Evolutionary conservation across 2,113 vertebrate genomes (phyloP), one percentile per base, ranked within the genome.

Genomic region (Strigops habroptila): DNA sequence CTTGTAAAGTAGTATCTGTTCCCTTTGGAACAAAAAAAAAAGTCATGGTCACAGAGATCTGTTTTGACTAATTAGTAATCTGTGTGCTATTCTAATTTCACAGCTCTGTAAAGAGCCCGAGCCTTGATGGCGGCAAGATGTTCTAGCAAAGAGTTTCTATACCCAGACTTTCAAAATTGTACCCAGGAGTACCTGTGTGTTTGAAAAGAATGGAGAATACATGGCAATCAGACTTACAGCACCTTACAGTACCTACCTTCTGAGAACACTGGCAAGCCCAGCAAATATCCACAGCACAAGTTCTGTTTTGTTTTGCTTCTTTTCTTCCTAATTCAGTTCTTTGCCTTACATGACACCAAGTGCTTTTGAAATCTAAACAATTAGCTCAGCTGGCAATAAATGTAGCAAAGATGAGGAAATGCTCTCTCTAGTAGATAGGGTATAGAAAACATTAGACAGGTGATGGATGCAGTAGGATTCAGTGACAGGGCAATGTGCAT

Each of bases 41-140:
- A 30, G 13, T 18, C 28, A 64, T 17, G 14, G 21, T 77, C 68
- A 57, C 18, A 75, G 69, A 96, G 23, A 81, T 49, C 30, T 59
- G 15, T 53, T 87, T 86, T 86, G 35, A 37, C 71, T 51, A 77
- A 74, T 71, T 51, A 28, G n/a, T 41, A 92, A 70, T 35, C 18
- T 16, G 52, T 68, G 59, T 86, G 60, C 82, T 64, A 68, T 89
- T 95, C 87, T 95, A 39, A 33, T 93, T 83, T 81, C 76, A 35
- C 48, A 95, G 49, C 49, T 91, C 24, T 93, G 80, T 88, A 96
- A 89, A 86, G 76, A 97, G 76, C 55, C 31, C 14, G 90, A 85
- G 71, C 25, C 30, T 95, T 73, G 44, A 63, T 74, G 65, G 73
- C 85, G 95, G 80, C 39, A 80, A 92, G 35, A 52, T 80, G 57